Conservation (phyloP, 2,888 invertebrate species). For the Campoletis raptor region DNA sequence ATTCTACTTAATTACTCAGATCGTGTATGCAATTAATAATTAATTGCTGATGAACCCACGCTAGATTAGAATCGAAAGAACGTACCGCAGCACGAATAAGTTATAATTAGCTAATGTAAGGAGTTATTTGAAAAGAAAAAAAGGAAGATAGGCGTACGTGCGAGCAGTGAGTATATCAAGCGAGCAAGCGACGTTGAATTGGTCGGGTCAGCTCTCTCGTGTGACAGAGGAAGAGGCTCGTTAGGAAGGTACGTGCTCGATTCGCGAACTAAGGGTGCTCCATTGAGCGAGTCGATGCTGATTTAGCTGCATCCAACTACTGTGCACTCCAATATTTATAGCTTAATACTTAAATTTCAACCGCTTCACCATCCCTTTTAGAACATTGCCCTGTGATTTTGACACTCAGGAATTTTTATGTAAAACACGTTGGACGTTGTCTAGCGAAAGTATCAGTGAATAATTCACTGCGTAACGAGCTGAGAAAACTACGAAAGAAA, state of each 20-base stretch:
- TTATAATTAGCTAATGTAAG: slow-evolving; percentile 23
- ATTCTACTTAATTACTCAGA: neutral
- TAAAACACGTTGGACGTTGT: slow-evolving; percentile 63
- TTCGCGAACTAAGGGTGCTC: slow-evolving; percentile 57
- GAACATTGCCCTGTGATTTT: slow-evolving; percentile 24
- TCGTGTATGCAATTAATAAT: neutral
- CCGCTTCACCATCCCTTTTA: neutral
- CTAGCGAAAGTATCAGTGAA: neutral
- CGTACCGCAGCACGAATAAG: neutral
- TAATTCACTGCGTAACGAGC: neutral
- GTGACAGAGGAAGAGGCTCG: slow-evolving; percentile 77
- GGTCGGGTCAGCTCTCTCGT: slow-evolving; percentile 66
- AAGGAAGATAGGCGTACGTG: slow-evolving; percentile 14
- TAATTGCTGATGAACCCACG: neutral
- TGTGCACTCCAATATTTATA: neutral
- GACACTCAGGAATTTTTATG: slow-evolving; percentile 56
- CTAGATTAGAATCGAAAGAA: neutral
- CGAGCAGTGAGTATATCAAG: neutral
- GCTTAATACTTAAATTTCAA: slow-evolving; percentile 4
- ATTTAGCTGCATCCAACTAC: slow-evolving; percentile 33
- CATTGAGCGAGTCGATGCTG: slow-evolving; percentile 48
- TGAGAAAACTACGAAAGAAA: neutral
- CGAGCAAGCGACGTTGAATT: slow-evolving; percentile 61
- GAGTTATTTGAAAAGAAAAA: slow-evolving; percentile 5
- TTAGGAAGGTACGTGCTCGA: slow-evolving; percentile 76